Conservation (phyloP, 2,797 vertebrate genomes). For the Characodon lateralis region DNA sequence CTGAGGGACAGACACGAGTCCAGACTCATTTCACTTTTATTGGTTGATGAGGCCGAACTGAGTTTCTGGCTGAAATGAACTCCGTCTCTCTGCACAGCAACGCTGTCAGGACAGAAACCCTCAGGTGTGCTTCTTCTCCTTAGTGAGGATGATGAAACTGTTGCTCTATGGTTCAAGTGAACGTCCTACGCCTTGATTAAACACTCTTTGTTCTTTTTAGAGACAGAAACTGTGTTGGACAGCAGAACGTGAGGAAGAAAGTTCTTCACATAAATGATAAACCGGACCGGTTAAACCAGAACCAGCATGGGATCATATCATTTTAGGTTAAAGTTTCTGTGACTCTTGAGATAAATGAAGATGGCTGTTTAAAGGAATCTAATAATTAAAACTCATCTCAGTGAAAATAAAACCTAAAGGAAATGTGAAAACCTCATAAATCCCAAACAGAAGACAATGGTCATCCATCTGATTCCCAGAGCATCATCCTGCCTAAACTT, state of each 20-base stretch:
- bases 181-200: constrained; percentile 1
- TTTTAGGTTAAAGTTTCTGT: neutral
- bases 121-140: constrained; percentile 17
- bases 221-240: constrained; percentile 4
- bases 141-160: constrained; percentile 43
- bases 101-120: neutral
- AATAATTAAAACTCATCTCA: too few relatives aligned
- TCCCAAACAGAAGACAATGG: too few relatives aligned
- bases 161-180: constrained; percentile 32
- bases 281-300: neutral
- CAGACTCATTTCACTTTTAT: constrained; percentile 4
- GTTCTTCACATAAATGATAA: neutral
- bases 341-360: too few relatives aligned
- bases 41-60: neutral
- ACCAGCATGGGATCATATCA: neutral
- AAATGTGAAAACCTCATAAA: too few relatives aligned
- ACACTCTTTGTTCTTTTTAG: constrained; percentile 24
- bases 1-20: neutral
- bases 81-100: neutral
- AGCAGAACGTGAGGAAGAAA: constrained; percentile 12
- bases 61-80: too few relatives aligned
- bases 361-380: too few relatives aligned
- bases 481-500: too few relatives aligned
- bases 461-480: too few relatives aligned
- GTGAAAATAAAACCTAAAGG: too few relatives aligned